These are phyloP conservation scores for Saguinus midas DNA, from an alignment of 2,113 vertebrate genomes.

Conservation along the genomic window DNA sequence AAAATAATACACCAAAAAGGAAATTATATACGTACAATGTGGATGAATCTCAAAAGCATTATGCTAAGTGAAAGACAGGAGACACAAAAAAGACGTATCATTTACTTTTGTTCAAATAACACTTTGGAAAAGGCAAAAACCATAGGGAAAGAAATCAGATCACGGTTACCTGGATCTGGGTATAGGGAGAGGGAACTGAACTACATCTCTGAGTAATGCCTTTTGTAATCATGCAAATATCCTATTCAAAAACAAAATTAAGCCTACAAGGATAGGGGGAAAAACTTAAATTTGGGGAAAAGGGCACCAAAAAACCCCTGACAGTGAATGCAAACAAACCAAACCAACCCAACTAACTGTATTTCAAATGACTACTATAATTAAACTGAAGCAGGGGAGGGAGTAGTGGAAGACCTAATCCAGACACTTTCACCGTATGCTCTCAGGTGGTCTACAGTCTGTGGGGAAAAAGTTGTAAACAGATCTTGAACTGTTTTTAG, in stretches of 20 bases:
- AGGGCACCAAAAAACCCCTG: background rate
- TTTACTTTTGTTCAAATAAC: background rate
- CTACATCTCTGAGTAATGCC: background rate
- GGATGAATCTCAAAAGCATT: background rate
- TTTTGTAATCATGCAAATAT: constrained; percentile 1
- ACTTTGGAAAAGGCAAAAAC: constrained; percentile 36
- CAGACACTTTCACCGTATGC: background rate
- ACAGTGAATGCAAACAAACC: constrained; percentile 33
- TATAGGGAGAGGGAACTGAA: background rate
- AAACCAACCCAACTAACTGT: background rate
- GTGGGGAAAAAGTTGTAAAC: background rate
- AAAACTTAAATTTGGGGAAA: background rate
- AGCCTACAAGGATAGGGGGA: background rate
- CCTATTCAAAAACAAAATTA: constrained; percentile 32
- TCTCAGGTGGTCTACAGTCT: background rate
- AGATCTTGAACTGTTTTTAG: background rate
- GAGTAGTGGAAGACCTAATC: background rate
- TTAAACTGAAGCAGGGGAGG: background rate
- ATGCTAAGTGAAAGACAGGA: background rate
- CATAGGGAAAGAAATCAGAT: background rate
- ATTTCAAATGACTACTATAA: background rate
- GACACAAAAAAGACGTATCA: background rate
- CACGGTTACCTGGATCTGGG: background rate
- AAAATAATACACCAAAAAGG: background rate
- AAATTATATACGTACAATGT: background rate